Base-by-base conservation (phyloP, 2,797 vertebrate species). In the Melanotaenia nigrans region DNA sequence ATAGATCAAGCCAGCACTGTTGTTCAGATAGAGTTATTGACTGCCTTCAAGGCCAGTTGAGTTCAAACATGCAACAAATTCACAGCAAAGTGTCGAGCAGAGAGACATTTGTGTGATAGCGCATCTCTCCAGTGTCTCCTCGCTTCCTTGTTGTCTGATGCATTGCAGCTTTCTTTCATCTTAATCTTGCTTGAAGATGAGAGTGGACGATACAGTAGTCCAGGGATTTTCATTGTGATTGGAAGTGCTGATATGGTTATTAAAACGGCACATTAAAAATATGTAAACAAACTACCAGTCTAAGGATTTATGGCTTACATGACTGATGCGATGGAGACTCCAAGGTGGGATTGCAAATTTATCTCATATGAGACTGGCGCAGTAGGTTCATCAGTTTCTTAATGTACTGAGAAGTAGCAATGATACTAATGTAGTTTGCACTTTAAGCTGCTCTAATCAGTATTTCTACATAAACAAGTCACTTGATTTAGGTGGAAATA, bases 231-330 rank as follows among this genome's bases (percentile, higher is more conserved):
- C 16, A 66, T 61, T 66, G 71, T 69, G 77, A 76, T 71, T 74
- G 71, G 77, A 80, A 65, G 66, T 70, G 75, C 77, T 81, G 76
- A 71, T 81, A 51, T 68, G 77, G 75, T 45, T 59, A 84, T 73
- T 79, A 65, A 76, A 85, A 67, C 64, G 2, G 42, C 70, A 81
- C 71, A 83, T 83, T 77, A 85, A 30, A 49, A 81, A 86, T 75
- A 74, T 63, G 71, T 28, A 79, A 79, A 77, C 61, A 65, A 77
- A 74, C 78, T 30, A 61, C 47, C 54, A 64, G 64, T 68, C 65
- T 47, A 32, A 63, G 55, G 59, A 79, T 74, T 38, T 79, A 67
- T 40, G n/a, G 77, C 63, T 47, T 62, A 38, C 42, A 14, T 47
- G 62, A 69, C 42, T 61, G 60, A 56, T 77, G 76, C 42, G 55